Evolutionary conservation across 2,113 vertebrate species (phyloP).

Genomic region (Corythornis madagascariensis): DNA sequence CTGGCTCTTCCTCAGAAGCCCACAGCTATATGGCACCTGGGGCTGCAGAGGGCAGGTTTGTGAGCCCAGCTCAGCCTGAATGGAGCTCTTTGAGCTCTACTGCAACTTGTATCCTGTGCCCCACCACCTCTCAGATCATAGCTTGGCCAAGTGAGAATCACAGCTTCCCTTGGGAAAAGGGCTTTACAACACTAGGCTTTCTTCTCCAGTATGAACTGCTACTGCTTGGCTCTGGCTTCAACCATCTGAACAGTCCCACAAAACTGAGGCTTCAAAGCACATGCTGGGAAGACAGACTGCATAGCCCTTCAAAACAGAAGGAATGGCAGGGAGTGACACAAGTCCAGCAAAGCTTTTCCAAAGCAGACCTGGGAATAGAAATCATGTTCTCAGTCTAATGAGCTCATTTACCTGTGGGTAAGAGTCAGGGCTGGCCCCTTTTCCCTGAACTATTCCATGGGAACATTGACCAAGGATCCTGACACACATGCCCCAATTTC

Average conservation of each 20-base stretch:
- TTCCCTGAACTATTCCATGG: neutral
- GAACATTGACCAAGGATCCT: neutral
- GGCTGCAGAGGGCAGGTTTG: neutral
- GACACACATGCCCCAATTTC: neutral
- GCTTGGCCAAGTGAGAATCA: neutral
- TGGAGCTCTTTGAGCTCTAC: neutral
- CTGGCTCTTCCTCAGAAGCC: neutral
- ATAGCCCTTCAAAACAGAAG: neutral
- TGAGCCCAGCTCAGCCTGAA: neutral
- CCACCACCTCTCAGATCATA: neutral
- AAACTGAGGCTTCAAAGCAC: neutral
- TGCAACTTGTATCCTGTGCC: neutral
- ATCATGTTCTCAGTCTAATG: accelerated
- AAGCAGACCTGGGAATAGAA: neutral
- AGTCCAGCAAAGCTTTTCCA: neutral
- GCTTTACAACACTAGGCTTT: neutral
- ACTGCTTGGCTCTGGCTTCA: neutral
- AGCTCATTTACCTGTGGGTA: neutral
- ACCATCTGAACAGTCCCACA: neutral
- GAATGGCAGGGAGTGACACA: neutral
- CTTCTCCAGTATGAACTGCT: neutral
- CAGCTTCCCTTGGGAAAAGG: neutral
- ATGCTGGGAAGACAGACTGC: neutral
- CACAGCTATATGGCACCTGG: accelerated
- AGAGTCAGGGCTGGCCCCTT: neutral